Evolutionary conservation across 2,113 vertebrate species (phyloP).

Genomic region (Prietella phreatophila): DNA sequence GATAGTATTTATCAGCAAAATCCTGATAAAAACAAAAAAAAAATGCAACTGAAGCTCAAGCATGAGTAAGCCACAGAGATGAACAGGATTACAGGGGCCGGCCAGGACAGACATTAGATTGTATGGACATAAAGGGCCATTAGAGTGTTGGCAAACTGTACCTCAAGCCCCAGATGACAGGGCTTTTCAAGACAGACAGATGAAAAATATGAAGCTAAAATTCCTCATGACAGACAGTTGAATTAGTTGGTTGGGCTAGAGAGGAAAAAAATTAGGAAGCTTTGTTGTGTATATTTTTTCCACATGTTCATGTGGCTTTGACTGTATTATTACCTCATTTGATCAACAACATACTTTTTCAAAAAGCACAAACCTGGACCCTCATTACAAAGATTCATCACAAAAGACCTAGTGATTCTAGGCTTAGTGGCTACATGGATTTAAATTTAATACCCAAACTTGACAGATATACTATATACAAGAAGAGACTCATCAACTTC

Average conservation of each 20-base stretch:
- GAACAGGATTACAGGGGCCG: slow-evolving; percentile 88
- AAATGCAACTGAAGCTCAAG: slow-evolving; percentile 98
- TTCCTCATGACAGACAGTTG: slow-evolving; percentile 95
- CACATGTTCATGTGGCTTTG: slow-evolving; percentile 40
- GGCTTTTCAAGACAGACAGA: slow-evolving; percentile 93
- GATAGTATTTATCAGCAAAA: slow-evolving; percentile 99
- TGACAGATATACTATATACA: slow-evolving; percentile 85
- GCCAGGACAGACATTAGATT: slow-evolving; percentile 86
- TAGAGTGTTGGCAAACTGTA: slow-evolving; percentile 88
- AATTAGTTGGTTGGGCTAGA: slow-evolving; percentile 72
- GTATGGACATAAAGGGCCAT: slow-evolving; percentile 86
- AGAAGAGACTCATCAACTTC: slow-evolving; percentile 74
- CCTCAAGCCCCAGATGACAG: slow-evolving; percentile 95
- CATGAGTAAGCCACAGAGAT: slow-evolving; percentile 85
- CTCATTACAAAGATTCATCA: slow-evolving; percentile 52
- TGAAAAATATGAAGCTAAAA: slow-evolving; percentile 95
- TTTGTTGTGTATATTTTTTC: slow-evolving; percentile 48
- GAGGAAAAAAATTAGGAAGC: slow-evolving; percentile 38
- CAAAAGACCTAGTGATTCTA: slow-evolving; percentile 64
- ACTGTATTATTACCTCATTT: slow-evolving; percentile 45
- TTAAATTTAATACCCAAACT: slow-evolving; percentile 85
- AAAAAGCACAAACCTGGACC: slow-evolving; percentile 30
- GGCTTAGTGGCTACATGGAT: slow-evolving; percentile 74
- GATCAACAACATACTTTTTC: slow-evolving; percentile 44
- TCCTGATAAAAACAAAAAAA: slow-evolving; percentile 84